Conservation (phyloP, 2,797 vertebrate species). For the Limnodromus scolopaceus region DNA sequence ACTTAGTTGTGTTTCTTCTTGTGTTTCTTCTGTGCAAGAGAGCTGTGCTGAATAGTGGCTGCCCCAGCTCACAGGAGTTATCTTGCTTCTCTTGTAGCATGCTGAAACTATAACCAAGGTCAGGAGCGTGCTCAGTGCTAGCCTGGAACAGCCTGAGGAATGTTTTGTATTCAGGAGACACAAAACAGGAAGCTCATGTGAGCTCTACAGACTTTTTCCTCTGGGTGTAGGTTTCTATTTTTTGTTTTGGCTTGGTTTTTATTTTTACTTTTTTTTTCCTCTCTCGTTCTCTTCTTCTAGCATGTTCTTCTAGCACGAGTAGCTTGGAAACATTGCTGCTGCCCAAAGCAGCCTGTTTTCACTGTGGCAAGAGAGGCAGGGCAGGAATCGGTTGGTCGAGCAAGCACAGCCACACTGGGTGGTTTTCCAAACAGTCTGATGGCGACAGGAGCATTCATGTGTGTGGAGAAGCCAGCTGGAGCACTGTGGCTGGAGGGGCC, state of each 20-base stretch:
- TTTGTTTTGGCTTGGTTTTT: neutral
- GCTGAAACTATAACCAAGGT: neutral
- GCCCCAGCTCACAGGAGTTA: neutral
- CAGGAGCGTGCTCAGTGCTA: neutral
- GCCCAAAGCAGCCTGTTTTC: neutral
- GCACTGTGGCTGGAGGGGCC: neutral
- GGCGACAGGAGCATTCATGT: neutral
- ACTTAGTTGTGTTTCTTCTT: too few species aligned
- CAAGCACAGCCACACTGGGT: neutral
- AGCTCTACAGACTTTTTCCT: neutral
- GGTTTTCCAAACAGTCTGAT: neutral
- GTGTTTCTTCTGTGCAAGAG: neutral
- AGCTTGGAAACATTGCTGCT: neutral
- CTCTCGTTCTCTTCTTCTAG: neutral
- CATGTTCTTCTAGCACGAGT: neutral
- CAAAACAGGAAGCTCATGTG: neutral
- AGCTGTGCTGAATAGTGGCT: neutral
- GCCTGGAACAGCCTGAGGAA: neutral
- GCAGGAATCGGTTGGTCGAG: neutral
- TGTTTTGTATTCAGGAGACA: neutral
- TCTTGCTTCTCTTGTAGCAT: neutral
- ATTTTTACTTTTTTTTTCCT: neutral
- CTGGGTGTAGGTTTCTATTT: neutral
- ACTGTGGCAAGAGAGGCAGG: neutral
- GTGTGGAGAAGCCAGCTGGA: neutral